Percentiles rank a stretch among this genome's conserved stretches.
Conservation (phyloP, 2,797 vertebrate genomes). For the Peromyscus nudipes region DNA sequence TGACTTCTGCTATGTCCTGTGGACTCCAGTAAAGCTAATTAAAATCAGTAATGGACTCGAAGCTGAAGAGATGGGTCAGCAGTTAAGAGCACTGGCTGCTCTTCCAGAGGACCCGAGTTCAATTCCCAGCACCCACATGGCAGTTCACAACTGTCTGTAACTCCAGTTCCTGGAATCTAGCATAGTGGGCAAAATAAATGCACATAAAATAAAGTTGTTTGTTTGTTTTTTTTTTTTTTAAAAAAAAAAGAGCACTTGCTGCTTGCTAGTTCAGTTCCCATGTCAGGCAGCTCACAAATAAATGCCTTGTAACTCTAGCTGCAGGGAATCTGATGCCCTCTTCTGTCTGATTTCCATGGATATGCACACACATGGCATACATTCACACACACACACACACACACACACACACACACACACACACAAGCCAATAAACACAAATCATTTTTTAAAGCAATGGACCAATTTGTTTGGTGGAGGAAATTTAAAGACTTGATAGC, state of each 20-base stretch:
- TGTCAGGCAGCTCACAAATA: too few relatives aligned
- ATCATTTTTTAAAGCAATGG: background rate
- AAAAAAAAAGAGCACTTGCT: too few relatives aligned
- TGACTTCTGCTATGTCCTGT: background rate
- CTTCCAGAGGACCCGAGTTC: background rate
- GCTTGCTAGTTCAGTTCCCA: too few relatives aligned
- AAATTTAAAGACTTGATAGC: background rate
- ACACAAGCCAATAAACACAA: background rate
- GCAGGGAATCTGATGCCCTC: background rate
- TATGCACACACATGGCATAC: background rate
- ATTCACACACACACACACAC: background rate
- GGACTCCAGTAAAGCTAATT: background rate
- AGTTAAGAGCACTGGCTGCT: background rate
- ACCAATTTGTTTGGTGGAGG: background rate
- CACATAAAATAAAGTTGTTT: too few relatives aligned
- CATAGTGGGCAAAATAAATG: too few relatives aligned
- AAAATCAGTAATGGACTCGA: background rate
- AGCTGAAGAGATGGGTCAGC: background rate
- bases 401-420: background rate
- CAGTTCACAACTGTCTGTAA: background rate
- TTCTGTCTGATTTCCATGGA: background rate
- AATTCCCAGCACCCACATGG: background rate
- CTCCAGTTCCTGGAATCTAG: background rate
- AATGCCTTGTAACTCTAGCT: too few relatives aligned
- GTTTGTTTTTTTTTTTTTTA: too few relatives aligned